Evolutionary conservation across 2,797 vertebrate genomes (phyloP).

Genomic region (Mastacembelus armatus): DNA sequence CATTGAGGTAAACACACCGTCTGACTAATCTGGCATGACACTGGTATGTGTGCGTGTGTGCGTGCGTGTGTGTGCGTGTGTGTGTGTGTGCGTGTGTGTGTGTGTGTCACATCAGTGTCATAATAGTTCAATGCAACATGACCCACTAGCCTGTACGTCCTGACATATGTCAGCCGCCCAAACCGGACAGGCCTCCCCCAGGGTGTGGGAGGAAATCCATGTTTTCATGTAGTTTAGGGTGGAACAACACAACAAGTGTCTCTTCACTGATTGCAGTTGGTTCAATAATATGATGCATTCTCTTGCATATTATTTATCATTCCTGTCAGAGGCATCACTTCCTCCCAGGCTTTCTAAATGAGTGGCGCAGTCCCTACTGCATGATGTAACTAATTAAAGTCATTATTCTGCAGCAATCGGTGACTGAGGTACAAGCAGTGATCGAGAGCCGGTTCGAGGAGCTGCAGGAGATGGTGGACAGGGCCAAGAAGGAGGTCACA

Average conservation of each 20-base stretch:
- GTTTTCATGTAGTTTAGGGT: neutral
- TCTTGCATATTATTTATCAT: neutral
- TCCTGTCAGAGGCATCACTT: neutral
- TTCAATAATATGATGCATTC: neutral
- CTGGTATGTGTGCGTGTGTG: conserved; percentile 4
- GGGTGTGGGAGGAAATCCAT: conserved; percentile 12
- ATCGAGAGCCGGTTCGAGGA: conserved; percentile 84
- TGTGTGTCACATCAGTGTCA: conserved; percentile 4
- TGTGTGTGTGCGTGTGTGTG: too few species aligned
- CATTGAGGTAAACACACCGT: conserved; percentile 80
- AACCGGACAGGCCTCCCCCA: conserved; percentile 20
- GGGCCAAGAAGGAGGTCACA: conserved; percentile 78
- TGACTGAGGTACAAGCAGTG: conserved; percentile 82
- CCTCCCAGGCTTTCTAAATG: too few species aligned
- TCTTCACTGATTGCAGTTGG: neutral
- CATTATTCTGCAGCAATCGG: conserved; percentile 70
- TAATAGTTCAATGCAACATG: too few species aligned
- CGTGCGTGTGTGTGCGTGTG: too few species aligned
- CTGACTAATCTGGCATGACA: neutral
- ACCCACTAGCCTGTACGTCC: neutral
- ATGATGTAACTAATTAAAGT: neutral
- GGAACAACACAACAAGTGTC: neutral
- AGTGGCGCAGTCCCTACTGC: too few species aligned
- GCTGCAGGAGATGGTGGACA: conserved; percentile 81
- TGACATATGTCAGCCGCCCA: neutral